Percentiles rank a stretch among this genome's conserved stretches.
Conservation (phyloP, 2,797 vertebrate genomes). For the Heteromormyrus szaboi region DNA sequence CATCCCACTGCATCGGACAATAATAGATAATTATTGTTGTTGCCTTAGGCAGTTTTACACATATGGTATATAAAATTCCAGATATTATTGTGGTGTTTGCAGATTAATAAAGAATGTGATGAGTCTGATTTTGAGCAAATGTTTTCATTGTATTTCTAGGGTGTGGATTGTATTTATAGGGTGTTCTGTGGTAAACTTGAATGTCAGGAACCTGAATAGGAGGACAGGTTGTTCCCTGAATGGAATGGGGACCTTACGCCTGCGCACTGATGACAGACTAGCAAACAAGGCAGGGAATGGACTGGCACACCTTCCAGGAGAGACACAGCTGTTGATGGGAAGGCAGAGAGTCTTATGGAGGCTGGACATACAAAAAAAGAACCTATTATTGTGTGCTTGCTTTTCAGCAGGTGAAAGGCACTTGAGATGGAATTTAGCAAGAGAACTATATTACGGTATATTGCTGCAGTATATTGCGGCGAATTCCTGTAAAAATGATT, state of each 20-base stretch:
- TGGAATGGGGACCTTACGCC: neutral
- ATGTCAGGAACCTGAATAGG: neutral
- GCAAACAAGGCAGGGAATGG: neutral
- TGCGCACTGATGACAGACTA: neutral
- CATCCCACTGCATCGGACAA: neutral
- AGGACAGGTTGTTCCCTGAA: neutral
- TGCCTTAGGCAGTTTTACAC: neutral
- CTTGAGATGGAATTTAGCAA: neutral
- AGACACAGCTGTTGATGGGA: neutral
- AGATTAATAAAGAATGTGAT: neutral
- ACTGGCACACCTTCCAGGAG: neutral
- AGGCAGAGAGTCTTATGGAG: neutral
- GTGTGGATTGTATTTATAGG: neutral
- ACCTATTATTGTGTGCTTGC: neutral
- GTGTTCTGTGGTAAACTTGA: neutral
- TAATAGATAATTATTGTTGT: neutral
- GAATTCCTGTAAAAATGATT: neutral
- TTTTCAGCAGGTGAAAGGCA: neutral
- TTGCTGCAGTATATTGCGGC: neutral
- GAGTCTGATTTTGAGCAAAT: neutral
- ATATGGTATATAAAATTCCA: neutral
- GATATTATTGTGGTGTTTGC: neutral
- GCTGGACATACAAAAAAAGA: neutral
- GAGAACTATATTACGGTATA: neutral
- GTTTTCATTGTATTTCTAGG: neutral